Evolutionary conservation across 1,140 invertebrate genomes (phyloP).

Genomic region (Philopotamus ludificatus): DNA sequence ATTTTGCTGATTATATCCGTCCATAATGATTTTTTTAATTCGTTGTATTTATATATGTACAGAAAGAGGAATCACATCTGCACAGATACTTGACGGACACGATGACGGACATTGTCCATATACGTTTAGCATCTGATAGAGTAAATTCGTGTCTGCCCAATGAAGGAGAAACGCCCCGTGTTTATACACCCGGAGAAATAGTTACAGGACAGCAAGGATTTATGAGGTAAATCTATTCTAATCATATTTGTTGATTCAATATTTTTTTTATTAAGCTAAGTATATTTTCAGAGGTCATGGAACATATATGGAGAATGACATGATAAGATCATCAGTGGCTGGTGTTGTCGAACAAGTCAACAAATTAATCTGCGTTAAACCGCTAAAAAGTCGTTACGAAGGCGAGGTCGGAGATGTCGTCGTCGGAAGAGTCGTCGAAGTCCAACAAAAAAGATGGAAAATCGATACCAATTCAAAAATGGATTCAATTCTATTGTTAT

Average conservation of each 20-base stretch:
- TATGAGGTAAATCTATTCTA: constrained; percentile 74
- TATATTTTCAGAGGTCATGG: constrained; percentile 84
- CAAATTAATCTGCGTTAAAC: constrained; percentile 87
- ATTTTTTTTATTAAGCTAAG: not conserved
- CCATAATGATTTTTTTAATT: no score
- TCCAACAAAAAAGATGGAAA: constrained; percentile 91
- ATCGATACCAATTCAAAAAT: constrained; percentile 91
- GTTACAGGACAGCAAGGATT: constrained; percentile 80
- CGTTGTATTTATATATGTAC: no score
- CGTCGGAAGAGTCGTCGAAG: constrained; percentile 89
- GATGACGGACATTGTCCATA: constrained; percentile 36
- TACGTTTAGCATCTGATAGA: constrained; percentile 57
- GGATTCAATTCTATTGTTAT: constrained; percentile 85
- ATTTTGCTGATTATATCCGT: no score
- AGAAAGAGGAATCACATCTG: no score
- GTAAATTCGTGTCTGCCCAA: constrained; percentile 60
- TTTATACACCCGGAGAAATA: constrained; percentile 85
- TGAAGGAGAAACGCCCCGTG: constrained; percentile 59
- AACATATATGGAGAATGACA: constrained; percentile 83
- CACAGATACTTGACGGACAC: no score
- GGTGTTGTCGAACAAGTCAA: constrained; percentile 93
- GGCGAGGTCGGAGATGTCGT: constrained; percentile 98
- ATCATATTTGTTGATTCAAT: not conserved
- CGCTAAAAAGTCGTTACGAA: constrained; percentile 85
- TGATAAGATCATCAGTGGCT: constrained; percentile 87